A percentile compares a stretch with the other conserved stretches of the same genome.
phyloP scores from a whole-genome alignment of 2,797 vertebrate species.

The Sebastiscus albofasciatus region DNA sequence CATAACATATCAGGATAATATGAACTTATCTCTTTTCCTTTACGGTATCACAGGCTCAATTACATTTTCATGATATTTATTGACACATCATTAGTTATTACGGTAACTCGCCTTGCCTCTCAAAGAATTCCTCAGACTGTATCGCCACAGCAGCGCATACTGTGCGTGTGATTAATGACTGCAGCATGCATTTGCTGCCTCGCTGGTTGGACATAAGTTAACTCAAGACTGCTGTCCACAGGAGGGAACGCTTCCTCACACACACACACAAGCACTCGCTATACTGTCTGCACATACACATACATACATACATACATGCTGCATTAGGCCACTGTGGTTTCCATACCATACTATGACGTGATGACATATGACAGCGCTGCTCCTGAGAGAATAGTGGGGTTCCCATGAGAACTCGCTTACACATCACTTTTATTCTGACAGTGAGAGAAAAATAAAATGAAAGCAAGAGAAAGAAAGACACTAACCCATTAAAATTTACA shows the following conservation, averaged over 20 bases:
- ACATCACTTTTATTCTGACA: slow-evolving; percentile 11
- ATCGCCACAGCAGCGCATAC: neutral
- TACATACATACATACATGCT: neutral
- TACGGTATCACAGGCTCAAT: neutral
- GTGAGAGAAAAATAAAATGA: neutral
- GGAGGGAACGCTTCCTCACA: neutral
- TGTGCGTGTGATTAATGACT: slow-evolving; percentile 47
- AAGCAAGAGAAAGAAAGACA: neutral
- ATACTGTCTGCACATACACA: neutral
- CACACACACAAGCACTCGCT: neutral
- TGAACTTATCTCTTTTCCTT: neutral
- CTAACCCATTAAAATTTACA: neutral
- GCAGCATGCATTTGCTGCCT: slow-evolving; percentile 40
- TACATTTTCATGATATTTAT: slow-evolving; percentile 13
- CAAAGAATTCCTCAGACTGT: neutral
- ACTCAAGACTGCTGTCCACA: slow-evolving; percentile 19
- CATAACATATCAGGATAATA: neutral
- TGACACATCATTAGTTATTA: neutral
- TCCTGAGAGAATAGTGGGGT: slow-evolving; percentile 6
- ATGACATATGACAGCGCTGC: slow-evolving; percentile 36
- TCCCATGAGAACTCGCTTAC: slow-evolving; percentile 19
- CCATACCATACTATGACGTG: slow-evolving; percentile 25
- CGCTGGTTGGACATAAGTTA: slow-evolving; percentile 42
- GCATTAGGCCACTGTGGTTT: slow-evolving; percentile 20
- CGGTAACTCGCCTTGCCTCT: neutral